Base-by-base conservation (phyloP, 2,113 vertebrate genomes). In the Nibea albiflora region DNA sequence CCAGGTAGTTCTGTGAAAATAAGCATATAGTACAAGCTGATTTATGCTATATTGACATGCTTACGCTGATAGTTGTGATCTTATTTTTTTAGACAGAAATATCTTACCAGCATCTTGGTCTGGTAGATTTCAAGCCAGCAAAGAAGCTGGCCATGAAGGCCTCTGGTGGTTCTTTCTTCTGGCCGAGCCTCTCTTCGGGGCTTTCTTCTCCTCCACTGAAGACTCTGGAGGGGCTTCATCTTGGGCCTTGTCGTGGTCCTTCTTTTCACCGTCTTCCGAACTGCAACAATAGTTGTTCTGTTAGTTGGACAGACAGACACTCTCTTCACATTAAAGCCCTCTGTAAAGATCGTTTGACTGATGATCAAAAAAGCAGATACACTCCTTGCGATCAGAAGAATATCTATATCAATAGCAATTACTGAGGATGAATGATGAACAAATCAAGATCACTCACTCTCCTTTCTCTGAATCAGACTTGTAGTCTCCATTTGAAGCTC, bases 91-190 rank as follows among this genome's bases (percentile, higher is more conserved):
- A 42, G 16, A 53, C 8, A 35, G 14, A 22, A 53, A 80, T 66
- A 47, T 73, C 92, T 95, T 88, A 99, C 98, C 92, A 99, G 94
- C 89, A 97, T 95, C 94, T 98, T 99, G 70, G 95, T 98, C 94
- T 99, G 98, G 89, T 99, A 98, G 86, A 99, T 88, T 88, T 99
- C 88, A 99, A 86, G 70, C 96, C 96, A 88, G 97, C 97, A 47
- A 98, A 95, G 93, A 99, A 98, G 80, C 97, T 98, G 39, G 96
- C 97, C 95, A 96, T 98, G 93, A 98, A 96, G 57, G 96, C 97
- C 78, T 97, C 96, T 0, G 97, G 96, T 53, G 95, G 95, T 67
- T 97, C 96, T 61, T 95, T 92, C 88, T 95, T 98, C 89, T 92
- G 95, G 11, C 96, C 95, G 2, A 92, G 94, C 49, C 96, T 94